Conservation (phyloP, 2,797 vertebrate species). For the Myripristis jacobus region DNA sequence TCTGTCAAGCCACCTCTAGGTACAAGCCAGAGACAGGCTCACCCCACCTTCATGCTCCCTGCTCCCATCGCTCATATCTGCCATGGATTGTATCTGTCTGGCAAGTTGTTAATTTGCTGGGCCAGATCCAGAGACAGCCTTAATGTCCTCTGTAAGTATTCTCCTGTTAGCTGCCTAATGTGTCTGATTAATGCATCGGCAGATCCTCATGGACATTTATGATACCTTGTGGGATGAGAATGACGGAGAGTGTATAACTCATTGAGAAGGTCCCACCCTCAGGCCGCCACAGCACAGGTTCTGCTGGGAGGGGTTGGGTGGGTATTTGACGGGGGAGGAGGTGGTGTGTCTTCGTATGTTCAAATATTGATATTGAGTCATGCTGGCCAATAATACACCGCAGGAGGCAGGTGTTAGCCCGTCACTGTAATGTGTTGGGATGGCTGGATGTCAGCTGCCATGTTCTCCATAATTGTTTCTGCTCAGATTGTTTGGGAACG, state of each 20-base stretch:
- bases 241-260: constrained; percentile 75
- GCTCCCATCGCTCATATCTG: constrained; percentile 80
- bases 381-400: constrained; percentile 71
- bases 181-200: constrained; percentile 81
- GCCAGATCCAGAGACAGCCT: constrained; percentile 77
- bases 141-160: constrained; percentile 82
- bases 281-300: neutral
- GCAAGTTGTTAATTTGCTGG: constrained; percentile 84
- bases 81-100: constrained; percentile 79
- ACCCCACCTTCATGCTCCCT: constrained; percentile 72
- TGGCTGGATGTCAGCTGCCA: constrained; percentile 48
- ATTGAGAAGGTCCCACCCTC: constrained; percentile 37
- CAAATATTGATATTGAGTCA: constrained; percentile 79
- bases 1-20: constrained; percentile 75
- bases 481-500: constrained; percentile 49
- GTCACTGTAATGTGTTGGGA: constrained; percentile 36
- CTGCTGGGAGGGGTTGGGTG: neutral
- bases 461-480: constrained; percentile 64
- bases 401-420: constrained; percentile 44
- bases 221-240: constrained; percentile 80
- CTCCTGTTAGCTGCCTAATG: constrained; percentile 81
- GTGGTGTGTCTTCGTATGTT: constrained; percentile 33
- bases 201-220: constrained; percentile 81
- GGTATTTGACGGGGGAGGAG: constrained; percentile 12
- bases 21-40: constrained; percentile 66